Base-by-base conservation (phyloP, 2,797 vertebrate species). In the Lacerta viridis region DNA sequence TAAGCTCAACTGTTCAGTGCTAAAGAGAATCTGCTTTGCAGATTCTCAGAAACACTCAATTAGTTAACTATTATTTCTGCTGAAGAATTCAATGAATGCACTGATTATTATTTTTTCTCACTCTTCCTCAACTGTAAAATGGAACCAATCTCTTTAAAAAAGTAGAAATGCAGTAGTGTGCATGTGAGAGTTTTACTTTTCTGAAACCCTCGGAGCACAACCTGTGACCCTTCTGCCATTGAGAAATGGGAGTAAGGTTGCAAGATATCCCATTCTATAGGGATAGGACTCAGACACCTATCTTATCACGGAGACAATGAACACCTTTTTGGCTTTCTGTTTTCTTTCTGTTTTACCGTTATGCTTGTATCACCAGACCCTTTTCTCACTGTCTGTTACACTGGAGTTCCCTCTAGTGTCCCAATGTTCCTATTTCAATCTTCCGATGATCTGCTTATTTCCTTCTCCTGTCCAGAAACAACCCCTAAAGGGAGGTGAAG, bases 241-340 rank as follows among this genome's bases (percentile, higher is more conserved):
- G 29, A 71, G 10, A 64, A 64, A 1, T 27, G n/a, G n/a, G 69
- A n/a, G 2, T 33, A 3, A 71, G 69, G n/a, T 15, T 71, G 4
- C 29, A 74, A 39, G 20, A 36, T 18, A 36, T 74, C 71, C 4
- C 33, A 39, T 74, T 18, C 36, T 71, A 71, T 74, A 74, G 71
- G 71, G 15, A 74, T 36, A 36, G 27, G 11, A 50, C 3, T 25
- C 43, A 55, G 50, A 15, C 50, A 15, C 50, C 13, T 77, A 10
- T 25, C 25, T 29, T 1, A 29, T 50, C 11, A 46, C 1, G 2
- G 13, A 6, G 13, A 46, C 0, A 4, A 41, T 1, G 7, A 50
- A 78, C 43, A 29, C 13, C 50, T 13, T 50, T 77, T 43, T 27
- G 43, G 5, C 27, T 78, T 50, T 77, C 27, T 43, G 17, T 27